Percentiles rank a stretch among this genome's conserved stretches.
phyloP scores from a whole-genome alignment of 2,888 invertebrate species.

The Dendrolimus houi region DNA sequence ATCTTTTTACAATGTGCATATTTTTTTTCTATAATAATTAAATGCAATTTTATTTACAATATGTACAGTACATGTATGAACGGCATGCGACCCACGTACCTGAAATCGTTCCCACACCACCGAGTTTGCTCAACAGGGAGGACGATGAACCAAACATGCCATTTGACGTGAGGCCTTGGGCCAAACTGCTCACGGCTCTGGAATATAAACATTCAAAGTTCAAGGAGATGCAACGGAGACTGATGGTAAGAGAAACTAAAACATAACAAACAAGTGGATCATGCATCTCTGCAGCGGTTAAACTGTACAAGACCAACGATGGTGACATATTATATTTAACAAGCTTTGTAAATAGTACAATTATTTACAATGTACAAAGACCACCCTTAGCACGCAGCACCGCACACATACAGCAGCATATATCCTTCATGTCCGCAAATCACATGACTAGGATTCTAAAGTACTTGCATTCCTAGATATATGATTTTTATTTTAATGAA shows the following conservation, averaged over 20 bases:
- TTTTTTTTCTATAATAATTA: neutral
- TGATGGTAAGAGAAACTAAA: neutral
- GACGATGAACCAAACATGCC: conserved; percentile 88
- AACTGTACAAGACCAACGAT: conserved; percentile 44
- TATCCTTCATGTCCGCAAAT: too few species aligned
- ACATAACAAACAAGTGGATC: conserved; percentile 20
- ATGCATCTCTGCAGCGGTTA: conserved; percentile 35
- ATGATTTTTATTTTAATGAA: too few species aligned
- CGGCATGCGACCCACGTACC: conserved; percentile 41
- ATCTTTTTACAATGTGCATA: conserved; percentile 6
- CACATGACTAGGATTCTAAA: too few species aligned
- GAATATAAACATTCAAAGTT: conserved; percentile 46
- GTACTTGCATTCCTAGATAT: too few species aligned
- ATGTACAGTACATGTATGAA: conserved; percentile 6
- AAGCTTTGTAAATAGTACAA: conserved; percentile 17
- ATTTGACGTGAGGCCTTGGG: conserved; percentile 79
- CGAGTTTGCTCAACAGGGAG: conserved; percentile 74
- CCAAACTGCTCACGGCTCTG: conserved; percentile 73
- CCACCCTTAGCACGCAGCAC: conserved; percentile 1
- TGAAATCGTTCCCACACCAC: conserved; percentile 71
- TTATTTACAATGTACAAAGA: conserved; percentile 48
- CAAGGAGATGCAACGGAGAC: conserved; percentile 22
- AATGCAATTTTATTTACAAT: neutral
- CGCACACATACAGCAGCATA: neutral
- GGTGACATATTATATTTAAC: conserved; percentile 35